Percentiles rank a stretch among this genome's conserved stretches.
These are phyloP conservation scores for Cryptotis parvus DNA, from an alignment of 2,113 vertebrate species.

Conservation along the genomic window DNA sequence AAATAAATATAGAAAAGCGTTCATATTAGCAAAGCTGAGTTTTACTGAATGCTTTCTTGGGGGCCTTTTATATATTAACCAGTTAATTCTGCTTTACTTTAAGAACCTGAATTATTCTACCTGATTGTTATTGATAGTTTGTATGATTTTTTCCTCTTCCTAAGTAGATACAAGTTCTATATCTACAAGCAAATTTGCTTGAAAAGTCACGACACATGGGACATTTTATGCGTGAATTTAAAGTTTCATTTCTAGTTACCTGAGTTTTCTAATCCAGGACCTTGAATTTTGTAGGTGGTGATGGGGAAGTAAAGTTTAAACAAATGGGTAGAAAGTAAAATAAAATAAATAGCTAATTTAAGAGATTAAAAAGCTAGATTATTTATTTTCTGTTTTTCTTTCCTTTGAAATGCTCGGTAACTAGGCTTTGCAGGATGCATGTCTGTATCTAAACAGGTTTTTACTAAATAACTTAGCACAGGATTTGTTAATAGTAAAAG, in stretches of 20 bases:
- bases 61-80: conserved; percentile 8
- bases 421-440: conserved; percentile 28
- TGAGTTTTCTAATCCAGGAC: conserved; percentile 36
- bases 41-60: conserved; percentile 44
- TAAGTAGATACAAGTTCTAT: conserved; percentile 27
- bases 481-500: not conserved
- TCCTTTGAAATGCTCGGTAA: conserved; percentile 21
- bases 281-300: conserved; percentile 30
- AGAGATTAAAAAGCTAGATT: too few relatives aligned
- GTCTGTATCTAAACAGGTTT: conserved; percentile 28
- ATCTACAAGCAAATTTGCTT: conserved; percentile 45
- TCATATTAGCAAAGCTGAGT: conserved; percentile 12
- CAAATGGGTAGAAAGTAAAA: conserved; percentile 11
- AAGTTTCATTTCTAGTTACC: conserved; percentile 31
- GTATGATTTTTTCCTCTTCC: not conserved
- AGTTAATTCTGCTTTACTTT: conserved; percentile 47
- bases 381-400: conserved; percentile 1
- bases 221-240: conserved; percentile 23
- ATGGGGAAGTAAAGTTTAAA: not conserved
- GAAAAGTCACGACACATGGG: not conserved
- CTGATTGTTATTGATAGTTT: conserved; percentile 22
- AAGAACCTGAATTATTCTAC: conserved; percentile 16
- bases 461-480: not conserved
- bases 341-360: conserved; percentile 22
- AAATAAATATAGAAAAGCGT: conserved; percentile 34